Percentiles rank a stretch among this genome's conserved stretches.
These are phyloP conservation scores for Mystacides longicornis DNA, from an alignment of 2,888 invertebrate genomes.

Conservation along the genomic window DNA sequence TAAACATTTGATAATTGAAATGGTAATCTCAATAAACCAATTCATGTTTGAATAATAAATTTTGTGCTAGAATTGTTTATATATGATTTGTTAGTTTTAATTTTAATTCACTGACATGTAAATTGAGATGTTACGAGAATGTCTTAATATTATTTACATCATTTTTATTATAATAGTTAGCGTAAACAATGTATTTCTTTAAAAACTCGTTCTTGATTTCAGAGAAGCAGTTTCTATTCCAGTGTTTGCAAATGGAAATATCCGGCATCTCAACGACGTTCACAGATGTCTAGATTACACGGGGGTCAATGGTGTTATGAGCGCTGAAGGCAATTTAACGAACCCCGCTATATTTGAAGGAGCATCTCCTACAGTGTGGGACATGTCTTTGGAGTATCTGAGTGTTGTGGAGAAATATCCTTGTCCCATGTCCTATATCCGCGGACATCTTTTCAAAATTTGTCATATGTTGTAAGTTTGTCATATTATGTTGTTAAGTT, in stretches of 20 bases:
- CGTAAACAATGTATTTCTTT: too few species aligned
- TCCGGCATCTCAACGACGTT: conserved; percentile 84
- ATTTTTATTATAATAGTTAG: too few species aligned
- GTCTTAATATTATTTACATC: too few species aligned
- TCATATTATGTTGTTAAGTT: too few species aligned
- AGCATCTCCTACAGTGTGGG: conserved; percentile 75
- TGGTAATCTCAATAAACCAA: too few species aligned
- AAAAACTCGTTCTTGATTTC: conserved; percentile 22
- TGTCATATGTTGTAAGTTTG: conserved; percentile 87
- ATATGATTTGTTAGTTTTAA: too few species aligned
- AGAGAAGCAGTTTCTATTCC: conserved; percentile 84
- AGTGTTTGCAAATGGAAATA: conserved; percentile 96
- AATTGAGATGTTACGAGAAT: too few species aligned
- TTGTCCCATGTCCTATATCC: conserved; percentile 80
- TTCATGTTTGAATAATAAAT: too few species aligned
- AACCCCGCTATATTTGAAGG: conserved; percentile 91
- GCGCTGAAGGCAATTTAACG: conserved; percentile 92
- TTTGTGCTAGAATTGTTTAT: too few species aligned
- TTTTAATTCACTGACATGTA: too few species aligned
- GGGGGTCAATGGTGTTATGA: conserved; percentile 81
- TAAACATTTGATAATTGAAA: too few species aligned
- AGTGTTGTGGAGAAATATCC: conserved; percentile 74
- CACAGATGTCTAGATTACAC: conserved; percentile 77
- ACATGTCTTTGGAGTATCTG: conserved; percentile 82
- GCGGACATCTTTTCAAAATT: conserved; percentile 95